Evolutionary conservation across 2,888 invertebrate genomes (phyloP).

Genomic region (Dicranocentrus wangi): DNA sequence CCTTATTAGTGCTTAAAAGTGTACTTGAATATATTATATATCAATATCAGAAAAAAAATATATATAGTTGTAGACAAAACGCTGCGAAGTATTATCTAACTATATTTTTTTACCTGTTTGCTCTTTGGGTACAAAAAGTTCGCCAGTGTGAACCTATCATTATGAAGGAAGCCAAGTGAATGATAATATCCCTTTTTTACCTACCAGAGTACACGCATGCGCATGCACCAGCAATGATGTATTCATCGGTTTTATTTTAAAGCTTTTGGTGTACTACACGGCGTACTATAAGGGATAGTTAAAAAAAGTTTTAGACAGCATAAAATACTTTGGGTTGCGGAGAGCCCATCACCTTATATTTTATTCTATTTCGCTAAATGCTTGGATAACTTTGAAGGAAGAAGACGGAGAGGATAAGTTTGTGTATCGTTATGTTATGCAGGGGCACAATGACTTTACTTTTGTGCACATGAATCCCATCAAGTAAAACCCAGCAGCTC

Average conservation of each 20-base stretch:
- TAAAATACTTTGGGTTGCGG: not conserved
- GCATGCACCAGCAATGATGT: not conserved
- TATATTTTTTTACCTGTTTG: not conserved
- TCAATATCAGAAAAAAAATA: too few species aligned
- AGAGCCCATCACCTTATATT: not conserved
- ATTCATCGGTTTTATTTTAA: conserved; percentile 32
- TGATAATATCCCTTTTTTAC: not conserved
- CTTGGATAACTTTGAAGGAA: conserved; percentile 51
- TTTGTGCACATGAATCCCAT: conserved; percentile 8
- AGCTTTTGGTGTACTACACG: conserved; percentile 6
- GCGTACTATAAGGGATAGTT: conserved; percentile 25
- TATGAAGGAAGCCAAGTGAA: not conserved
- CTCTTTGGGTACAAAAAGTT: not conserved
- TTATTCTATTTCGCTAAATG: conserved; percentile 33
- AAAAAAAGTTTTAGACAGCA: not conserved
- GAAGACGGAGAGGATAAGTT: conserved; percentile 30
- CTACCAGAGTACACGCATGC: not conserved
- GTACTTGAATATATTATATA: not conserved
- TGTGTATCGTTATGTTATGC: conserved; percentile 11
- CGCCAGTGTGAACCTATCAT: not conserved
- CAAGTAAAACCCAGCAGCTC: conserved; percentile 1
- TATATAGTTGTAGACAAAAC: too few species aligned
- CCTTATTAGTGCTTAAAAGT: not conserved
- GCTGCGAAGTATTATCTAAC: too few species aligned
- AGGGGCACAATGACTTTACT: conserved; percentile 48